Evolutionary conservation across 2,888 invertebrate species (phyloP), one percentile per base, ranked within the genome.

Genomic region (Tribolium freemani): DNA sequence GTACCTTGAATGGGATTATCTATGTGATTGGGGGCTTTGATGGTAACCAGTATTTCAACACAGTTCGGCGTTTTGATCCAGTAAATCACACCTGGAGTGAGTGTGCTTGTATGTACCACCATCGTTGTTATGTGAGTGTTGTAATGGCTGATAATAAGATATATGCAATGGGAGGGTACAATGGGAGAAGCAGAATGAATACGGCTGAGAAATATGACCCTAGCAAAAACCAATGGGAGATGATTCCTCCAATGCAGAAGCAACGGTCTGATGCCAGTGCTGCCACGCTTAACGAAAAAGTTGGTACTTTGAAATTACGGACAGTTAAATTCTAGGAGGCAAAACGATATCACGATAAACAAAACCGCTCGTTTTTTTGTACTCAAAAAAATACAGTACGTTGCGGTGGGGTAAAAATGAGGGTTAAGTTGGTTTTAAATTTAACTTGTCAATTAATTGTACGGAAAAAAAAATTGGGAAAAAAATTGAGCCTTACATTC

Each of bases 21-120:
- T 93, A 93, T 86, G 93, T 95, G 87, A 93, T 95, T 76, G 95
- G 95, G 3, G 95, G 95, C 0, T 95, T 92, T 84, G 94, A 95
- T 82, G 95, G 95, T 9, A 90, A 90, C 70, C 91, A 93, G 75
- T 91, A 95, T 77, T 92, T 95, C 82, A 92, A 92, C 83, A 93
- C 93, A 1, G 93, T 94, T 31, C 91, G 95, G 66, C 93, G 94
- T 80, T 95, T 94, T 84, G 91, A 95, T 83, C 95, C 95, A 0
- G 90, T 93, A 8, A 89, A 88, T 0, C 92, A 93, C 81, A 89
- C 90, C 46, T 96, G 95, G 96, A 89, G 88, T 51, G 91, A 92
- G 81, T 89, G 93, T 61, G 93, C 94, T 3, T 92, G 94, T 81
- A 95, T 95, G 95, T 93, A 93, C 81, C 92, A 92, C 77, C 91